Evolutionary conservation across 2,113 vertebrate species (phyloP).

Genomic region (Neogobius melanostomus): DNA sequence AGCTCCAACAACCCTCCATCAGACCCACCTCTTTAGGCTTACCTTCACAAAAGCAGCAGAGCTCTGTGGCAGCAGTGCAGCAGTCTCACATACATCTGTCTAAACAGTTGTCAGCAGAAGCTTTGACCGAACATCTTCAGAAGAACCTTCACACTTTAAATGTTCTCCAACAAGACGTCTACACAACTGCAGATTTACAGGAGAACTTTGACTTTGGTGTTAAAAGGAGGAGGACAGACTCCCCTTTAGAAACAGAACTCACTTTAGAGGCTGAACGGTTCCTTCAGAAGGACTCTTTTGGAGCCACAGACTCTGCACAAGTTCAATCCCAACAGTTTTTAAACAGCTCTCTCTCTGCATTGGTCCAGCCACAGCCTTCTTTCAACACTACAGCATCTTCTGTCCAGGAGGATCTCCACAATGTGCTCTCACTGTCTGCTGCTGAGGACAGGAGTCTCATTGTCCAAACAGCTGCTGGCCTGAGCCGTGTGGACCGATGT

Average conservation of each 20-base stretch:
- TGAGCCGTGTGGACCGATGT: background rate
- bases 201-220: background rate
- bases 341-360: background rate
- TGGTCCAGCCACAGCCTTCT: slow-evolving; percentile 13
- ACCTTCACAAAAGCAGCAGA: slow-evolving; percentile 20
- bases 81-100: slow-evolving; percentile 16
- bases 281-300: background rate
- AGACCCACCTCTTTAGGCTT: background rate
- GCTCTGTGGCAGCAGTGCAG: slow-evolving; percentile 7
- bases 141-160: background rate
- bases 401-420: slow-evolving; percentile 21
- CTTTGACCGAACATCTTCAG: background rate
- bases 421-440: slow-evolving; percentile 14
- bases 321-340: background rate
- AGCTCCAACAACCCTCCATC: slow-evolving; percentile 15
- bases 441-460: slow-evolving; percentile 21
- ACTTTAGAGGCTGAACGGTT: no score
- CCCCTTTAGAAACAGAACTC: background rate
- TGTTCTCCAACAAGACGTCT: no score
- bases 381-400: slow-evolving; percentile 1
- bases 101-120: background rate
- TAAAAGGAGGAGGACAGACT: background rate
- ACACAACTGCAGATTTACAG: background rate
- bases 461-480: slow-evolving; percentile 15
- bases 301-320: background rate